Evolutionary conservation across 2,113 vertebrate species (phyloP).

Genomic region (Dasyurus viverrinus): DNA sequence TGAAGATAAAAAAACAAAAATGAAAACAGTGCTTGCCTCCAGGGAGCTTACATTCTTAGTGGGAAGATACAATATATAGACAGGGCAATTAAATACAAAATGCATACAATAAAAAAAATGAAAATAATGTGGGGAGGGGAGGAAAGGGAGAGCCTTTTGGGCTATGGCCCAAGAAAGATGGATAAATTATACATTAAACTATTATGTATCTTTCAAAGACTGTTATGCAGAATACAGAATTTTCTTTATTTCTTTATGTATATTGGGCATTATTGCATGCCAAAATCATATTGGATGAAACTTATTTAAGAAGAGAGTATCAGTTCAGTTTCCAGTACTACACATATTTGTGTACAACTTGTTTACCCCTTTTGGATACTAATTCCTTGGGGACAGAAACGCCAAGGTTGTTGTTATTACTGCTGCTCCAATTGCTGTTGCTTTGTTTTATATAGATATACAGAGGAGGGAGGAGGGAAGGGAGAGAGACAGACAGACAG

Average conservation of each 20-base stretch:
- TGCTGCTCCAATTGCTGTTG: neutral
- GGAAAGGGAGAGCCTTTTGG: too few species aligned
- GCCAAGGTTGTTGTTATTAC: neutral
- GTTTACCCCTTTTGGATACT: neutral
- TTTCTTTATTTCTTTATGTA: neutral
- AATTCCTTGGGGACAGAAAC: neutral
- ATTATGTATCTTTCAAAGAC: neutral
- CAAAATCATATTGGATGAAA: slow-evolving; percentile 5
- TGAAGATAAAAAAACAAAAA: neutral
- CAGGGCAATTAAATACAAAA: too few species aligned
- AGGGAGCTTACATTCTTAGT: neutral
- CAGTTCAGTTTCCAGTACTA: neutral
- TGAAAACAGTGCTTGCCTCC: neutral
- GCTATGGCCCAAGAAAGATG: slow-evolving; percentile 52
- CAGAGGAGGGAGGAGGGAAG: too few species aligned
- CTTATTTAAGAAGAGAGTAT: neutral
- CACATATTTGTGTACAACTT: neutral
- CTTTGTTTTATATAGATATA: too few species aligned
- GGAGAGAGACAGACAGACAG: too few species aligned
- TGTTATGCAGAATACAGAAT: neutral
- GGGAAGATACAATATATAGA: neutral
- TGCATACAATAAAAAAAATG: too few species aligned
- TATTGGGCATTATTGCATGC: neutral
- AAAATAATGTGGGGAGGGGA: neutral
- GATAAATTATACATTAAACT: neutral